phyloP scores from a whole-genome alignment of 1,140 invertebrate genomes.

The Drosophila pruinosa region DNA sequence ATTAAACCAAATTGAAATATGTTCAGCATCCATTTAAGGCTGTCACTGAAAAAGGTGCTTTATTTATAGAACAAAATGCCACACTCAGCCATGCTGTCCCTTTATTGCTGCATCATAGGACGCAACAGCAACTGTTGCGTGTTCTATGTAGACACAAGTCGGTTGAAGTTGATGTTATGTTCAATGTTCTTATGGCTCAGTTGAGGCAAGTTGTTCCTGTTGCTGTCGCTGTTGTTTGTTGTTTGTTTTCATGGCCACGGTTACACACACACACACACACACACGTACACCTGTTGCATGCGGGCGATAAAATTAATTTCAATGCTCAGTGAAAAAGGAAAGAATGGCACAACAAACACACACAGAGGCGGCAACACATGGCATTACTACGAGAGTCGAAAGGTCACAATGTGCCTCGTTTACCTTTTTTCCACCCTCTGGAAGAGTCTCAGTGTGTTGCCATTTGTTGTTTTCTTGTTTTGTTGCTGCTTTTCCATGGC shows the following conservation, averaged over 20 bases:
- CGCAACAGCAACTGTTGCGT: not conserved
- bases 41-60: not conserved
- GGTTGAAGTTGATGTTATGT: conserved; percentile 9
- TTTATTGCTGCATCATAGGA: not conserved
- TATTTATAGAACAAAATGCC: not conserved
- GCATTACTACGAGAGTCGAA: conserved; percentile 16
- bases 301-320: conserved; percentile 69
- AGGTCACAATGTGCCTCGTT: conserved; percentile 25
- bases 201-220: conserved; percentile 42
- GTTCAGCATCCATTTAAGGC: not conserved
- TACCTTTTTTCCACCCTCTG: conserved; percentile 1
- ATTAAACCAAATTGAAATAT: not conserved
- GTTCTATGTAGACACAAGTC: conserved; percentile 1
- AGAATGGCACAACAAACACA: not conserved
- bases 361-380: conserved; percentile 13
- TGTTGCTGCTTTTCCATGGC: not conserved
- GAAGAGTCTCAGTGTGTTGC: conserved; percentile 7
- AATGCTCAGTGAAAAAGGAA: conserved; percentile 24
- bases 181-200: conserved; percentile 21
- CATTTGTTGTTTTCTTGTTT: conserved; percentile 1
- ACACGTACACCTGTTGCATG: conserved; percentile 63
- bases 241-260: conserved; percentile 58
- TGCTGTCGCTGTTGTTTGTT: conserved; percentile 45
- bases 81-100: not conserved
- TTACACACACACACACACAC: not conserved